phyloP scores from a whole-genome alignment of 2,113 vertebrate species.

The Tachysurus vachellii region DNA sequence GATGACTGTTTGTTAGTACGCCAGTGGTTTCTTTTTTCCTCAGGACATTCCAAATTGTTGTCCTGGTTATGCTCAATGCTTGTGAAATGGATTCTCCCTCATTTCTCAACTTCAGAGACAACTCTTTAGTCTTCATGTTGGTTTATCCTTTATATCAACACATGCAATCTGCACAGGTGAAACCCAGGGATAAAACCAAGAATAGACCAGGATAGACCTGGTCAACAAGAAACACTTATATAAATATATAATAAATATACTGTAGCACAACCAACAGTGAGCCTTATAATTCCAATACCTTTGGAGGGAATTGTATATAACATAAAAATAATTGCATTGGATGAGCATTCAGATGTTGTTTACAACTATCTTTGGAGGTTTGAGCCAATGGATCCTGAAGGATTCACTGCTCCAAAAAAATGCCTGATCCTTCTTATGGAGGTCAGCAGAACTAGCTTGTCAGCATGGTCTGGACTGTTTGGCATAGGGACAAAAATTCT shows the following conservation, averaged over 20 bases:
- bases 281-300: background rate
- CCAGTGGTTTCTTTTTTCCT: background rate
- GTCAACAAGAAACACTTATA: background rate
- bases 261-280: background rate
- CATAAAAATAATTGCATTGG: background rate
- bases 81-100: background rate
- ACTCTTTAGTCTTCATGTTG: background rate
- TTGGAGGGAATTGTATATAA: background rate
- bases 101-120: background rate
- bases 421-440: background rate
- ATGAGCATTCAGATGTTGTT: background rate
- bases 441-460: background rate
- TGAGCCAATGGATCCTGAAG: background rate
- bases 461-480: background rate
- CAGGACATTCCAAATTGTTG: background rate
- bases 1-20: background rate
- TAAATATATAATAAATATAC: no score
- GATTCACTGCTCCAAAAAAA: background rate
- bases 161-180: background rate
- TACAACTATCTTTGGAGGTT: background rate
- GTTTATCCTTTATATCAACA: background rate
- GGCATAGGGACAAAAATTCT: no score
- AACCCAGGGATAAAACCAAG: background rate
- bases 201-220: background rate
- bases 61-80: background rate